These are phyloP conservation scores for Oscheius myriophilus DNA, from an alignment of 2,888 invertebrate genomes.

Conservation along the genomic window DNA sequence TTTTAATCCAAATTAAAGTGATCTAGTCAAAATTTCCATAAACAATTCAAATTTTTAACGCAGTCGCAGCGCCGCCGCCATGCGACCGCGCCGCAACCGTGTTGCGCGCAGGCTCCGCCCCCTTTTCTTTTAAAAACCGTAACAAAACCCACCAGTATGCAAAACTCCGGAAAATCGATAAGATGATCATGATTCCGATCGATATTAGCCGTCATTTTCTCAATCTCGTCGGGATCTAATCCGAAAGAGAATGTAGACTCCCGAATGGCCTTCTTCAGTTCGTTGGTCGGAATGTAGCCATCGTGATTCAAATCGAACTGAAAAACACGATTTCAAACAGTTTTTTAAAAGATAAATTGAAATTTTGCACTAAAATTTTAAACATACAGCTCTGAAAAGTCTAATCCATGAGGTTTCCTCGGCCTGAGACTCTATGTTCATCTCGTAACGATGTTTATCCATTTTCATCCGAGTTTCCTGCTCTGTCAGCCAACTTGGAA, in stretches of 20 bases:
- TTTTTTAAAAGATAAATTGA: background rate
- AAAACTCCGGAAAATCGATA: conserved; percentile 73
- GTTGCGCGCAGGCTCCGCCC: background rate
- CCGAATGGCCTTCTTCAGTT: conserved; percentile 70
- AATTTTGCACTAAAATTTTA: background rate
- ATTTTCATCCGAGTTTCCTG: conserved; percentile 15
- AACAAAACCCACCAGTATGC: conserved; percentile 69
- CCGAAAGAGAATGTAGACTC: conserved; percentile 67
- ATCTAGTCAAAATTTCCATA: too few relatives aligned
- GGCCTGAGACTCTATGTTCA: conserved; percentile 23
- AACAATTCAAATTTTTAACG: too few relatives aligned
- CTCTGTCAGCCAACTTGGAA: conserved; percentile 8
- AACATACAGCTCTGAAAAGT: conserved; percentile 55
- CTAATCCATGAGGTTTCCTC: conserved; percentile 46
- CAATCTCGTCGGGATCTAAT: conserved; percentile 42
- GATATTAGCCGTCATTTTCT: conserved; percentile 67
- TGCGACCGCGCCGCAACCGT: background rate
- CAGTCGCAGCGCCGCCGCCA: too few relatives aligned
- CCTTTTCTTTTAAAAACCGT: background rate
- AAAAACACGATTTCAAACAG: background rate
- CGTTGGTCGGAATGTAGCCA: conserved; percentile 71
- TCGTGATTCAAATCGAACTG: conserved; percentile 70
- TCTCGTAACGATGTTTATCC: conserved; percentile 16
- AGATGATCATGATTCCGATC: conserved; percentile 70
- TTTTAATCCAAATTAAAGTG: too few relatives aligned